Percentiles rank a stretch among this genome's conserved stretches.
These are phyloP conservation scores for Heptranchias perlo DNA, from an alignment of 2,113 vertebrate species.

Conservation along the genomic window DNA sequence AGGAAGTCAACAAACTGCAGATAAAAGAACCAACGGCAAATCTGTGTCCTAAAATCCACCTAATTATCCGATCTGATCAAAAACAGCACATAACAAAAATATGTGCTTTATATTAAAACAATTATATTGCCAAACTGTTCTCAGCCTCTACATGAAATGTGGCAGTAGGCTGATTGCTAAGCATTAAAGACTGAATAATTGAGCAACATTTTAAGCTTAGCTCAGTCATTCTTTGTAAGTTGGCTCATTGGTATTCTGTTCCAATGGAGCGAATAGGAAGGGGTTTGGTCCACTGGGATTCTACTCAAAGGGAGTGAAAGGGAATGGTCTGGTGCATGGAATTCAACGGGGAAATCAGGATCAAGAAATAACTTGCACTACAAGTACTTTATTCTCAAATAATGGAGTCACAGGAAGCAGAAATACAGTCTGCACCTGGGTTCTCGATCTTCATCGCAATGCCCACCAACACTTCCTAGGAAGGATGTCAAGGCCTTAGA, in stretches of 20 bases:
- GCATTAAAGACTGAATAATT: slow-evolving; percentile 24
- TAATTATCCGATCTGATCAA: not conserved
- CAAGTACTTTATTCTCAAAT: not conserved
- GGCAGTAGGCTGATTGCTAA: not conserved
- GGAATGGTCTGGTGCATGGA: not conserved
- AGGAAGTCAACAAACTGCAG: not conserved
- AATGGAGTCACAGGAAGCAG: not conserved
- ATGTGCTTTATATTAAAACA: not conserved
- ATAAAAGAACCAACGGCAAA: not conserved
- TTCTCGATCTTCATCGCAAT: not conserved
- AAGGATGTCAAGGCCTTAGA: no score
- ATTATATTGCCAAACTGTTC: not conserved
- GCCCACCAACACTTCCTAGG: not conserved
- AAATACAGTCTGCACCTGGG: not conserved
- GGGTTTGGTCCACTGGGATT: not conserved
- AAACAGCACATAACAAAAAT: not conserved
- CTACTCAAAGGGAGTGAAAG: not conserved
- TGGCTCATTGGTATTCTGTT: not conserved
- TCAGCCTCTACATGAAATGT: not conserved
- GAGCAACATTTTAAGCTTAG: not conserved
- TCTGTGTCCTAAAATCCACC: not conserved
- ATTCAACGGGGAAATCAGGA: not conserved
- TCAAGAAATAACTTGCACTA: not conserved
- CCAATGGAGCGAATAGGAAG: not conserved
- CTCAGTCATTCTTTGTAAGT: not conserved